phyloP scores from a whole-genome alignment of 2,888 invertebrate genomes.

The Acleris literana region DNA sequence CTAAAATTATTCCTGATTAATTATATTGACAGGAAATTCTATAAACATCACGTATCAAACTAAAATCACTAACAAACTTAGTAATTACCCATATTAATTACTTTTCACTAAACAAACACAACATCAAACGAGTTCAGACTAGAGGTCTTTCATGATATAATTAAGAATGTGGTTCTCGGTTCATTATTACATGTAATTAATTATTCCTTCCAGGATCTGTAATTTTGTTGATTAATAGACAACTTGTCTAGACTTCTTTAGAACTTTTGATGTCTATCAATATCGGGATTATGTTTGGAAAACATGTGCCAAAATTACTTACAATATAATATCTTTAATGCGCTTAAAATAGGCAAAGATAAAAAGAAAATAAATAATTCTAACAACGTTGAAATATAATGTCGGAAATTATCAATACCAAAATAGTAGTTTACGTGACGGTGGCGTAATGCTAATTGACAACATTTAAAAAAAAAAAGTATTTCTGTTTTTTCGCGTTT shows the following conservation, averaged over 20 bases:
- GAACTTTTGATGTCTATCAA: neutral
- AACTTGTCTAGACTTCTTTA: neutral
- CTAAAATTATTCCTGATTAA: too few species aligned
- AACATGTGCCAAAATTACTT: too few species aligned
- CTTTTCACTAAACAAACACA: neutral
- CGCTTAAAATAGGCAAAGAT: too few species aligned
- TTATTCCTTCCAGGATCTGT: neutral
- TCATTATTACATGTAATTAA: conserved; percentile 4
- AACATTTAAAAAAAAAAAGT: too few species aligned
- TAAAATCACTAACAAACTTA: conserved; percentile 5
- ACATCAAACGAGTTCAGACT: neutral
- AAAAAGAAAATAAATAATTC: too few species aligned
- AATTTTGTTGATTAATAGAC: conserved; percentile 15
- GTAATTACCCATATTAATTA: conserved; percentile 2
- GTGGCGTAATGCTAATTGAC: too few species aligned
- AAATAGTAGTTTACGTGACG: too few species aligned
- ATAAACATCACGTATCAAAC: neutral
- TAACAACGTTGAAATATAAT: too few species aligned
- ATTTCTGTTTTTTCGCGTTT: too few species aligned
- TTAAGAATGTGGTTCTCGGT: neutral
- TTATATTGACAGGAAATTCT: neutral
- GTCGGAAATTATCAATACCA: too few species aligned
- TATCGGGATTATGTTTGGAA: too few species aligned
- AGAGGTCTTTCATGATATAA: conserved; percentile 8
- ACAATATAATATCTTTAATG: too few species aligned